Base-by-base conservation (phyloP, 2,888 invertebrate genomes). In the Eueremaeus valkanovi region DNA sequence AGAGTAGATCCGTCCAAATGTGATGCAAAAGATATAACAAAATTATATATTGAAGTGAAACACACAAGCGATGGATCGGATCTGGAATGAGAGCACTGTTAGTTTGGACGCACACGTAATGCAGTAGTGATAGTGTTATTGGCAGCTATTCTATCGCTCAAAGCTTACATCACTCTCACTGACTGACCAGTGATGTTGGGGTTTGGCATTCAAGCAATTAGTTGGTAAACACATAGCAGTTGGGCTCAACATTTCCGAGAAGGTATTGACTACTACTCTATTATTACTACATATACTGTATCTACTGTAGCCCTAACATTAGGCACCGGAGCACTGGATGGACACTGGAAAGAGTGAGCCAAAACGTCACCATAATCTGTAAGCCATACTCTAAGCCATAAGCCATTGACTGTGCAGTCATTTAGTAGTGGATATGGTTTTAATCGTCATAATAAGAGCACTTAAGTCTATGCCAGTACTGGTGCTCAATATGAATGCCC, bases 1-100 rank as follows among this genome's bases (percentile, higher is more conserved):
- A 5, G 58, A 58, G 58, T 27, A 31, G 58, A 58, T 58, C 49
- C 49, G 21, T 49, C 58, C 31, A 58, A 58, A 58, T 58, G 58
- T 58, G 58, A 58, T 58, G 58, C 58, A 58, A 58, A 49, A 58
- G 58, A 58, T 58, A 27, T 58, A 58, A 58, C 58, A 58, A 58
- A 58, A 58, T 58, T 58, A 58, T 58, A 58, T 2, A 58, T 21
- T 58, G 58, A 58, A 29, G 27, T 29, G 27, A 58, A 58, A 58
- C 58, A 49, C 45, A 55, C 24, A 24, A 27, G 58, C 29, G 29
- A 5, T 3, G 58, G 27, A 58, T 58, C 21, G 24, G 58, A 58
- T 29, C 6, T 6, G 29, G 16, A 31, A 21, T 29, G 29, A 49
- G 21, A 29, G 58, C 3, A 58, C 13, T 1, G 29, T 29, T 29